A percentile compares a stretch with the other conserved stretches of the same genome.
Evolutionary conservation across 1,140 invertebrate species (phyloP).

Genomic region (Aphis craccivora): DNA sequence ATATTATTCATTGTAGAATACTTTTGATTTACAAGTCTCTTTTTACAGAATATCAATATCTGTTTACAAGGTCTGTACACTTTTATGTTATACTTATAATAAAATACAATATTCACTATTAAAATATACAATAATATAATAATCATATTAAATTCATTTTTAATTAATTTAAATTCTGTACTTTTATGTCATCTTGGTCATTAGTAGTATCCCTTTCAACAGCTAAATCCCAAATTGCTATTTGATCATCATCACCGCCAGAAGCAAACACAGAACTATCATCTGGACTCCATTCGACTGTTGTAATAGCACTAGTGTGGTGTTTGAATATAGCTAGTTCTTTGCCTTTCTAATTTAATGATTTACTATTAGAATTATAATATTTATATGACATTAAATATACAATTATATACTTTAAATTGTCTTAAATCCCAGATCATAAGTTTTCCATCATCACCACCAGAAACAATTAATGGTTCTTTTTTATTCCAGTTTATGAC

Average conservation of each 20-base stretch:
- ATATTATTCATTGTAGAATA: neutral
- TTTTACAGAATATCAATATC: too few relatives aligned
- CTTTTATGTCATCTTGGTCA: constrained; percentile 68
- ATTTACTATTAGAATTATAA: neutral
- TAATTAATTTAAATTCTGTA: constrained; percentile 44
- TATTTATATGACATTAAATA: neutral
- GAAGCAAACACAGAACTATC: constrained; percentile 94
- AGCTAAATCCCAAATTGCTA: constrained; percentile 96
- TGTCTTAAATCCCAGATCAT: constrained; percentile 96
- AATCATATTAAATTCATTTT: too few relatives aligned
- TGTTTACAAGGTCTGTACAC: too few relatives aligned
- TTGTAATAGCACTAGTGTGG: constrained; percentile 90
- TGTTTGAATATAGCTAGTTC: constrained; percentile 93
- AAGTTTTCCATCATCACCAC: constrained; percentile 94
- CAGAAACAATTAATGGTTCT: constrained; percentile 90
- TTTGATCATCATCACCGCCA: constrained; percentile 92
- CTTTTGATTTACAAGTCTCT: too few relatives aligned
- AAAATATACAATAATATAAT: too few relatives aligned
- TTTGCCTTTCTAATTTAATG: constrained; percentile 66
- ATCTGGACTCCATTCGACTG: constrained; percentile 95
- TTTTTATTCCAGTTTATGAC: constrained; percentile 96
- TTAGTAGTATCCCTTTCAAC: constrained; percentile 81
- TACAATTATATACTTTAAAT: constrained; percentile 70
- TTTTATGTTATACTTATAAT: too few relatives aligned
- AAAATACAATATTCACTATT: too few relatives aligned